These are phyloP conservation scores for Aproaerema taeniolella DNA, from an alignment of 2,888 invertebrate genomes.

Conservation along the genomic window DNA sequence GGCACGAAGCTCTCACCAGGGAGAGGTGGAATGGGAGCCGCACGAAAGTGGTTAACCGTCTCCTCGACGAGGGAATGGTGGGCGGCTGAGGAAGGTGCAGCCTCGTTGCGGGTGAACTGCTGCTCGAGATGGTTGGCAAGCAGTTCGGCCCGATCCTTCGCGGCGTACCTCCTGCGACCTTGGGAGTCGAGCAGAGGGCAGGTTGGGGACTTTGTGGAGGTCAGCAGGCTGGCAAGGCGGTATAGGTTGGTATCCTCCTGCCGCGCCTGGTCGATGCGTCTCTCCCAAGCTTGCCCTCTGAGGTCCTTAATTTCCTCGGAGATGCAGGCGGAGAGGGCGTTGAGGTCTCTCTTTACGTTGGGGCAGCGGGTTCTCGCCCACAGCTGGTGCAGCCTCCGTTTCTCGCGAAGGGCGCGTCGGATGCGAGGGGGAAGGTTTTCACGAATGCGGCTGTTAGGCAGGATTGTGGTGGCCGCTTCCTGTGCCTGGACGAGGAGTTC, in stretches of 20 bases:
- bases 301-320: neutral
- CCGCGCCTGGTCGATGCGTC: neutral
- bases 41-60: neutral
- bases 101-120: constrained; percentile 10
- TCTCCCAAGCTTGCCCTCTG: too few relatives aligned
- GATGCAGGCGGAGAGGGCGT: neutral
- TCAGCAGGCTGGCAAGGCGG: constrained; percentile 3
- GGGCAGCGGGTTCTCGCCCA: neutral
- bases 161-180: constrained; percentile 8
- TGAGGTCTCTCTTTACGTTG: neutral
- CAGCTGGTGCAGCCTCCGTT: neutral
- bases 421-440: neutral
- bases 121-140: constrained; percentile 9
- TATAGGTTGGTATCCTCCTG: constrained; percentile 4
- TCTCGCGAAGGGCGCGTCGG: neutral
- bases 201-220: neutral
- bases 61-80: neutral
- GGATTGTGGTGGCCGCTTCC: neutral
- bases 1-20: constrained; percentile 9
- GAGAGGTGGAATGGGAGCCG: neutral
- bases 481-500: neutral
- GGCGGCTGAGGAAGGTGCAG: constrained; percentile 1
- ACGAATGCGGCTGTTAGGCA: constrained; percentile 4
- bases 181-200: too few relatives aligned
- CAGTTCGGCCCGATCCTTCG: constrained; percentile 11